These are phyloP conservation scores for Acarapis woodi DNA, from an alignment of 1,140 invertebrate species.

Conservation along the genomic window DNA sequence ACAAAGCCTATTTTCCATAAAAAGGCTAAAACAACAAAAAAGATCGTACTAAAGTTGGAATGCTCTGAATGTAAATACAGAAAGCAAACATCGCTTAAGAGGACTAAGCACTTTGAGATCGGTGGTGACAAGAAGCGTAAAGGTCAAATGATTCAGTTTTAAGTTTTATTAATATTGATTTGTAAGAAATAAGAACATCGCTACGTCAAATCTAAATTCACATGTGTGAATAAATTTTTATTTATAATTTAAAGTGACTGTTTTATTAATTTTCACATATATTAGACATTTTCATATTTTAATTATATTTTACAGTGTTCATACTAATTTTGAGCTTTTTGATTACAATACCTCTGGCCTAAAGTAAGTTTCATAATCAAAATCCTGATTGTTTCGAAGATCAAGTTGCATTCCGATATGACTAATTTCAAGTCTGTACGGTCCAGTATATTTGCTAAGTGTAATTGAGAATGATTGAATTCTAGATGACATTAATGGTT, in stretches of 20 bases:
- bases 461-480: too few species aligned
- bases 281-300: too few species aligned
- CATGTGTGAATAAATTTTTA: too few species aligned
- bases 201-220: too few species aligned
- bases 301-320: too few species aligned
- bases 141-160: constrained; percentile 97
- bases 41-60: constrained; percentile 97
- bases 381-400: constrained; percentile 15
- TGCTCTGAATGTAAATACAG: constrained; percentile 92
- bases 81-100: constrained; percentile 83
- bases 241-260: too few species aligned
- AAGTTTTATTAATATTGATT: constrained; percentile 21
- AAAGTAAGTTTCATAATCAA: background rate
- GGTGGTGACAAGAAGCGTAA: constrained; percentile 98
- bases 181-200: too few species aligned
- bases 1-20: constrained; percentile 99
- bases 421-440: constrained; percentile 72
- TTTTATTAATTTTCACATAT: too few species aligned
- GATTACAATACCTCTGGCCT: too few species aligned
- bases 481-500: too few species aligned
- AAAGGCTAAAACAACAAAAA: constrained; percentile 99
- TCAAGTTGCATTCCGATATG: constrained; percentile 57
- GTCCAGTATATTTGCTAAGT: too few species aligned
- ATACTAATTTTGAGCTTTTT: too few species aligned
- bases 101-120: constrained; percentile 98